A percentile compares a stretch with the other conserved stretches of the same genome.
Conservation (phyloP, 1,140 invertebrate species). For the Asbolus verrucosus region DNA sequence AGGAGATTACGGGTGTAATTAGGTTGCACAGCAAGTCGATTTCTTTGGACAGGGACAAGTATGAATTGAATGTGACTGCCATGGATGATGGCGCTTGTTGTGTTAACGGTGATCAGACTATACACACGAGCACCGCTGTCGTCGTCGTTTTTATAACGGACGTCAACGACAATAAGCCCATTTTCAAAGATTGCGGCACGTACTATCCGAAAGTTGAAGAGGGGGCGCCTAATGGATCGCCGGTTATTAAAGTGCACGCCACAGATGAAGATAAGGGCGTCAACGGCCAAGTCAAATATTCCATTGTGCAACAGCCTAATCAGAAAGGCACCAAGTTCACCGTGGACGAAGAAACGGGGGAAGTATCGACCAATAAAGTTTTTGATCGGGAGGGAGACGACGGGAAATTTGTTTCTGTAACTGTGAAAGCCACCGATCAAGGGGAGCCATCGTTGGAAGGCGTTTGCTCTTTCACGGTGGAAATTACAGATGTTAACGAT, state of each 20-base stretch:
- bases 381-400: constrained; percentile 96
- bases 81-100: constrained; percentile 95
- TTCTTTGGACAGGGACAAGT: constrained; percentile 88
- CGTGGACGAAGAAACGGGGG: constrained; percentile 93
- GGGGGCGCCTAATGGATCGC: constrained; percentile 91
- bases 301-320: constrained; percentile 95
- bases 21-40: constrained; percentile 87
- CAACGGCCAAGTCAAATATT: constrained; percentile 93
- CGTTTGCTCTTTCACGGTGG: constrained; percentile 95
- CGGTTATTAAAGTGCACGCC: constrained; percentile 93
- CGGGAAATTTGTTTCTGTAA: constrained; percentile 95
- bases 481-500: constrained; percentile 95
- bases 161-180: constrained; percentile 95
- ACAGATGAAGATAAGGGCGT: constrained; percentile 95
- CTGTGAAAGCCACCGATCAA: constrained; percentile 95
- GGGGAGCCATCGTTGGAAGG: constrained; percentile 95
- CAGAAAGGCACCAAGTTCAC: constrained; percentile 96
- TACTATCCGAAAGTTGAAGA: constrained; percentile 95
- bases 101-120: constrained; percentile 83
- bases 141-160: constrained; percentile 97
- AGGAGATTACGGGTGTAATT: constrained; percentile 95
- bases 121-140: constrained; percentile 94
- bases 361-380: constrained; percentile 94
- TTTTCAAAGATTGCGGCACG: constrained; percentile 92
- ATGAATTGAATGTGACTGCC: constrained; percentile 94